Conservation (phyloP, 92 coral and sea anemone genomes). For the Chrysogorgia sp. region DNA sequence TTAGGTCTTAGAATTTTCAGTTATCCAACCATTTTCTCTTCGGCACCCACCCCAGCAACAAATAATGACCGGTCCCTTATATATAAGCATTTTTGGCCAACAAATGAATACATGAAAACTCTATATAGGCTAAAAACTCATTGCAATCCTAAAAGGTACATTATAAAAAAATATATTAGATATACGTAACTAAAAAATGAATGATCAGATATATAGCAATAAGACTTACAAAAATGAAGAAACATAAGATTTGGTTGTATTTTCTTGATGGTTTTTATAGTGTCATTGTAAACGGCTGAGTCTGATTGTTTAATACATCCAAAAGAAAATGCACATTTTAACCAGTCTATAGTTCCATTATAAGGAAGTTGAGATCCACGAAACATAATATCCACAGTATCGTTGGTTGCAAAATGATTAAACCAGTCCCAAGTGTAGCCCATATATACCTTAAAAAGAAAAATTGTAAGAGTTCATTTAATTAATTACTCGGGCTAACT, state of each 20-base stretch:
- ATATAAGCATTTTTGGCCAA: too few relatives aligned
- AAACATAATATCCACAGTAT: constrained; percentile 34
- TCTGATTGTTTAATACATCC: constrained; percentile 37
- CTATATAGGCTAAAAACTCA: too few relatives aligned
- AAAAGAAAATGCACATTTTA: constrained; percentile 39
- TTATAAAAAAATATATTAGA: too few relatives aligned
- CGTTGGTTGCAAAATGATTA: constrained; percentile 39
- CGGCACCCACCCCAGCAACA: too few relatives aligned
- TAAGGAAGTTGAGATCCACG: constrained; percentile 42
- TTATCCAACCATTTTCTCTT: too few relatives aligned
- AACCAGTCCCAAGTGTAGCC: constrained; percentile 50
- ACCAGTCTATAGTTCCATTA: constrained; percentile 36
- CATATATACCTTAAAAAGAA: constrained; percentile 20
- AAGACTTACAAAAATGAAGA: constrained; percentile 39
- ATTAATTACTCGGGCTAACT: background rate
- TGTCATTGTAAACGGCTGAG: constrained; percentile 32
- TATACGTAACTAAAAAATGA: too few relatives aligned
- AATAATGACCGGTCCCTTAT: too few relatives aligned
- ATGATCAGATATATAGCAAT: too few relatives aligned
- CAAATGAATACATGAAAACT: too few relatives aligned
- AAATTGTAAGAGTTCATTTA: background rate
- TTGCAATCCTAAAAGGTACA: too few relatives aligned
- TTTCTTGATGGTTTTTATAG: constrained; percentile 11
- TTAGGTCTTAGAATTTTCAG: too few relatives aligned
- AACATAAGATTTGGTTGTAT: constrained; percentile 45